phyloP scores from a whole-genome alignment of 2,113 vertebrate species.

The Condylura cristata region DNA sequence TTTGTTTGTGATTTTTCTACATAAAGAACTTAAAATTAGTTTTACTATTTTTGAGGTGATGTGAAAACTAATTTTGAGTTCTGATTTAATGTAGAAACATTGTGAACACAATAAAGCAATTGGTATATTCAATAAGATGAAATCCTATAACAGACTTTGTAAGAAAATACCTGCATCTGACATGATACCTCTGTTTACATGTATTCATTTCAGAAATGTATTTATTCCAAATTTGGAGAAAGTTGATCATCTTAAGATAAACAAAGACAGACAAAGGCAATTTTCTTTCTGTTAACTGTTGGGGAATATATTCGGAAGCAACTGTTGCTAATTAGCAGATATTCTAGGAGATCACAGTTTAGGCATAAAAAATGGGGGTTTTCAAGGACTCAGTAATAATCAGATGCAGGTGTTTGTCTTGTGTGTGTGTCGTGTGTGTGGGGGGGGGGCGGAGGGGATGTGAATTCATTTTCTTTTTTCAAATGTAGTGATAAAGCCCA shows the following conservation, averaged over 20 bases:
- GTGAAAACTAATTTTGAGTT: too few species aligned
- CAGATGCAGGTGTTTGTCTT: background rate
- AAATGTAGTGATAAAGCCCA: constrained; percentile 78
- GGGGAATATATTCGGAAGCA: constrained; percentile 10
- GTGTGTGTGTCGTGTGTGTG: background rate
- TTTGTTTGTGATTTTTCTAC: background rate
- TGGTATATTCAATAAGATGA: background rate
- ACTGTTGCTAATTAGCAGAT: background rate
- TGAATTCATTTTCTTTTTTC: constrained; percentile 63
- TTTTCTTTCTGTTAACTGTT: background rate
- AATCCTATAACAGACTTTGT: background rate
- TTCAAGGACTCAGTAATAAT: background rate
- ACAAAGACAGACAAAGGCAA: background rate
- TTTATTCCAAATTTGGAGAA: background rate
- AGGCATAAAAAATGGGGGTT: background rate
- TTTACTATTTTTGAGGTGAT: background rate
- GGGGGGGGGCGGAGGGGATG: background rate
- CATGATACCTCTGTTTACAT: background rate
- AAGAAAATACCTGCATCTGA: background rate
- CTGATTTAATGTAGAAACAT: background rate
- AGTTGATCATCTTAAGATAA: background rate
- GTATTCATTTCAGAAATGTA: constrained; percentile 13
- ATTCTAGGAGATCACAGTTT: background rate
- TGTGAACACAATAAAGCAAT: background rate
- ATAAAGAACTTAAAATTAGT: constrained; percentile 15